Conservation (phyloP, 2,797 vertebrate species). For the Falco peregrinus region DNA sequence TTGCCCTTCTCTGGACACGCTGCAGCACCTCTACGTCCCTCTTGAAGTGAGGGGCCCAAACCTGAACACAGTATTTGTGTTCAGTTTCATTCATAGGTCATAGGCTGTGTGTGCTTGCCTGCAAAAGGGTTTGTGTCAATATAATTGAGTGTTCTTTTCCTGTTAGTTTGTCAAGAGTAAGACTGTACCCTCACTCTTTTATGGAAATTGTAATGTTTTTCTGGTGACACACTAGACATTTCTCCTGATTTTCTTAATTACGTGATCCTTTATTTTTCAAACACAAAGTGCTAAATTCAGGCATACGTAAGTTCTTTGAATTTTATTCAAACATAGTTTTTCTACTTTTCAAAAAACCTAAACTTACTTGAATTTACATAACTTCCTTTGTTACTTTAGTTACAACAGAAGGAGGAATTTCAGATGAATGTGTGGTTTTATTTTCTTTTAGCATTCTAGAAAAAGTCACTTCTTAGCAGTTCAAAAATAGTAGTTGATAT, state of each 20-base stretch:
- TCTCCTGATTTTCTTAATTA: neutral
- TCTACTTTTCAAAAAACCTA: neutral
- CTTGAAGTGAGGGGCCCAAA: too few species aligned
- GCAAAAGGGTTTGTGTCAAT: neutral
- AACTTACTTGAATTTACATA: neutral
- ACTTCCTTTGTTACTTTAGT: neutral
- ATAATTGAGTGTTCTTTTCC: neutral
- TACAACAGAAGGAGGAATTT: neutral
- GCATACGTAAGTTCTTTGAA: fast-evolving
- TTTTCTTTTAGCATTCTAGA: neutral
- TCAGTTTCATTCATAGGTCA: too few species aligned
- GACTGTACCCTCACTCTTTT: neutral
- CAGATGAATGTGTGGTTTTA: neutral
- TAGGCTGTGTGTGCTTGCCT: neutral
- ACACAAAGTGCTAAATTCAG: neutral
- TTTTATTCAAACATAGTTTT: neutral
- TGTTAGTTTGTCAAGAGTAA: neutral
- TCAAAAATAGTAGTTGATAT: neutral
- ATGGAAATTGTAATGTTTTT: neutral
- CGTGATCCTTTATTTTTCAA: neutral
- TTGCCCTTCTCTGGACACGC: too few species aligned
- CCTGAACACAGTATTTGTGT: too few species aligned
- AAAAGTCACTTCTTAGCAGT: neutral
- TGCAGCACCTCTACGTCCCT: too few species aligned
- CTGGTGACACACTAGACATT: neutral